Evolutionary conservation across 2,113 vertebrate genomes (phyloP).

Genomic region (Callithrix jacchus): DNA sequence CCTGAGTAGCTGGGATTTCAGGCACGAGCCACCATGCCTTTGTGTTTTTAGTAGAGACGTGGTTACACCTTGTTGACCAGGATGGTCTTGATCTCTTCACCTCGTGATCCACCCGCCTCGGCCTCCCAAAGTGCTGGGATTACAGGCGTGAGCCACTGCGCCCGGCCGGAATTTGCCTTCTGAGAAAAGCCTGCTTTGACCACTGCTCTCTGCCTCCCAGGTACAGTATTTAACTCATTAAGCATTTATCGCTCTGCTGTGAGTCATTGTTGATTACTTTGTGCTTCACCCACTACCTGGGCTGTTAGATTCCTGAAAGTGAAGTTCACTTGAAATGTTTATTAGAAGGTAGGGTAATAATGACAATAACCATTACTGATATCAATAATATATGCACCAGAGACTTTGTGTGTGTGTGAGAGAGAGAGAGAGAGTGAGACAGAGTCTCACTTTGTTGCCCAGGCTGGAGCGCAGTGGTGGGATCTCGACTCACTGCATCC

Average conservation of each 20-base stretch:
- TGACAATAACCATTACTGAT: neutral
- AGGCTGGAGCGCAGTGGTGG: too few relatives aligned
- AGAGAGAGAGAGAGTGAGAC: too few relatives aligned
- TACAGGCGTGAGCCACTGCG: too few relatives aligned
- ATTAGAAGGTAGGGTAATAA: neutral
- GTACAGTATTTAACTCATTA: neutral
- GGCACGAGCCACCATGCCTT: too few relatives aligned
- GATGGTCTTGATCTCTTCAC: too few relatives aligned
- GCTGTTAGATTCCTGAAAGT: neutral
- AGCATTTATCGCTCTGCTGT: neutral
- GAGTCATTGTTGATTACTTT: neutral
- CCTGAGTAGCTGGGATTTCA: too few relatives aligned
- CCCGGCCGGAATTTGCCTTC: neutral
- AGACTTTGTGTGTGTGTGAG: neutral
- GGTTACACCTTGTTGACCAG: too few relatives aligned
- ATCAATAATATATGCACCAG: neutral
- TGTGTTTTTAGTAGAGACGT: too few relatives aligned
- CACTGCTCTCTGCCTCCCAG: neutral
- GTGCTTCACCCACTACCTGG: neutral
- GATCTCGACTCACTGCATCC: too few relatives aligned
- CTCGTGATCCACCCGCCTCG: too few relatives aligned
- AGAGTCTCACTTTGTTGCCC: too few relatives aligned
- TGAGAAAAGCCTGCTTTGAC: neutral
- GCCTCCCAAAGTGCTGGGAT: too few relatives aligned
- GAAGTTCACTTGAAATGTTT: conserved; percentile 15